phyloP scores from a whole-genome alignment of 2,113 vertebrate species.

The Urocolius indicus region DNA sequence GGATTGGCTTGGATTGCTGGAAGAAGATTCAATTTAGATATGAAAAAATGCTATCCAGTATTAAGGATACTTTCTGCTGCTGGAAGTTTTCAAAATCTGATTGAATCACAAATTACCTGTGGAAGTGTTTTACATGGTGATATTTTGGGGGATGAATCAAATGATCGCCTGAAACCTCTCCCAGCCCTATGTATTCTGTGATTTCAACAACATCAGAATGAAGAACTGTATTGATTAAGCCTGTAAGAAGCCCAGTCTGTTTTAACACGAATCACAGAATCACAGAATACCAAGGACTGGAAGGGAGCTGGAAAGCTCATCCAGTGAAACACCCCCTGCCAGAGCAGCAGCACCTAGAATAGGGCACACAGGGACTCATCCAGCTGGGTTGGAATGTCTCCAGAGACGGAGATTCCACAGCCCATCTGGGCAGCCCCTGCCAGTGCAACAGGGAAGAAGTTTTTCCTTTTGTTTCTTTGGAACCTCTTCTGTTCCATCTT shows the following conservation, averaged over 20 bases:
- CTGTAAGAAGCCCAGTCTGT: not conserved
- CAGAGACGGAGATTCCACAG: too few species aligned
- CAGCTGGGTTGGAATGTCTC: too few species aligned
- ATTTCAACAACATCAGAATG: not conserved
- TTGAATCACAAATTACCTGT: not conserved
- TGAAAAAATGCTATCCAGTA: not conserved
- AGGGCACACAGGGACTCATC: too few species aligned
- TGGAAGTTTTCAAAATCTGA: not conserved
- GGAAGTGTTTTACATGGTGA: not conserved
- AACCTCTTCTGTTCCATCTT: too few species aligned
- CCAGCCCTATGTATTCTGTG: not conserved
- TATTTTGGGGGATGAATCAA: not conserved
- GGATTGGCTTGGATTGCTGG: not conserved
- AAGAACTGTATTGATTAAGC: not conserved
- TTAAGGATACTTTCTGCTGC: not conserved
- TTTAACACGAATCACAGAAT: not conserved
- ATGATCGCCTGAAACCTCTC: not conserved
- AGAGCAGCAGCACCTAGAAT: too few species aligned
- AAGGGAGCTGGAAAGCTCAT: too few species aligned
- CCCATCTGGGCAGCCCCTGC: too few species aligned
- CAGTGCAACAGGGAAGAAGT: too few species aligned
- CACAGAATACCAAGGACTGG: too few species aligned
- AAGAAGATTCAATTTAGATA: constrained; percentile 48
- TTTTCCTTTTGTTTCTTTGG: too few species aligned
- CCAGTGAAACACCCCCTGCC: too few species aligned